Conservation (phyloP, 2,888 invertebrate genomes). For the Yponomeuta evonymella region DNA sequence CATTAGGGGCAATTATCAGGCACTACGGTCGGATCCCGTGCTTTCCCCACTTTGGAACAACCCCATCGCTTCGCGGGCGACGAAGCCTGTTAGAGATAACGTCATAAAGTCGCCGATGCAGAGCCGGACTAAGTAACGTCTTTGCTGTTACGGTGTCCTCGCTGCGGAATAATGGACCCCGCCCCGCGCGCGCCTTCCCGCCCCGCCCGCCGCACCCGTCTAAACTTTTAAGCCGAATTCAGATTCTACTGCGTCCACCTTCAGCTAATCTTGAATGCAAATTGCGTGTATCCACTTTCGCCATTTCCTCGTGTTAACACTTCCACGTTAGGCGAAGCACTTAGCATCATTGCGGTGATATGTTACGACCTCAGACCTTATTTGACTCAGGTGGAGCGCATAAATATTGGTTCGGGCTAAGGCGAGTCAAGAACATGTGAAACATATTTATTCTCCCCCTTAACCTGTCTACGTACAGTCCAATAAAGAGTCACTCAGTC, state of each 20-base stretch:
- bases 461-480: conserved; percentile 3
- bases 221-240: conserved; percentile 9
- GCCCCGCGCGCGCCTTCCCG: conserved; percentile 30
- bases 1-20: conserved; percentile 74
- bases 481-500: conserved; percentile 5
- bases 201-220: conserved; percentile 24
- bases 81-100: conserved; percentile 73
- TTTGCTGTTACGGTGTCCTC: conserved; percentile 59
- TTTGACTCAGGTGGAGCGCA: background rate
- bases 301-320: background rate
- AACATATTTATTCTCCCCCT: background rate
- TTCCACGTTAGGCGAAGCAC: background rate
- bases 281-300: background rate
- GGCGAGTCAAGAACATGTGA: background rate
- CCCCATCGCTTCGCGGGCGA: conserved; percentile 46
- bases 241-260: background rate
- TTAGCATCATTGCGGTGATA: conserved; percentile 1
- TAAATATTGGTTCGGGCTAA: background rate
- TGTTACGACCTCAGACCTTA: background rate
- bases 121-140: conserved; percentile 64
- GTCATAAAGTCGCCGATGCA: conserved; percentile 72
- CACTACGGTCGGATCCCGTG: conserved; percentile 59
- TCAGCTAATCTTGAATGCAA: background rate
- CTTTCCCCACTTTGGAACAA: conserved; percentile 45
- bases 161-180: conserved; percentile 66